Conservation (phyloP, 1,140 invertebrate genomes). For the Antheraea mylitta region DNA sequence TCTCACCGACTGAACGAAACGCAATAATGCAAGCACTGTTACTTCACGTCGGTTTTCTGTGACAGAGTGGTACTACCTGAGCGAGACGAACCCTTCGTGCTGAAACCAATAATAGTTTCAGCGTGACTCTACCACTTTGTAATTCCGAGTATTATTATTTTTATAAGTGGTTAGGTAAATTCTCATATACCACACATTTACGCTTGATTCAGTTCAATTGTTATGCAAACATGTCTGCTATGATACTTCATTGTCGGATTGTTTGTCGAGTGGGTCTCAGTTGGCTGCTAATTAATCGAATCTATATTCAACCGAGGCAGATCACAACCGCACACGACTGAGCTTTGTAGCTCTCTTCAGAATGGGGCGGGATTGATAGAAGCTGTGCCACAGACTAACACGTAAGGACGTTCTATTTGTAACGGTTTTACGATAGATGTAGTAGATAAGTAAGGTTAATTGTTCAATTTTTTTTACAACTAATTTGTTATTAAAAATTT, state of each 20-base stretch:
- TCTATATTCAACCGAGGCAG: conserved; percentile 32
- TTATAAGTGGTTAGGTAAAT: neutral
- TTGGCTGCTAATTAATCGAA: conserved; percentile 42
- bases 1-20: no score
- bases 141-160: neutral
- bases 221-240: conserved; percentile 25
- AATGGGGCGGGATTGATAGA: conserved; percentile 11
- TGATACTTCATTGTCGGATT: conserved; percentile 29
- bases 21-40: no score
- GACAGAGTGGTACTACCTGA: no score
- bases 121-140: no score
- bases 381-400: neutral
- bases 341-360: conserved; percentile 16
- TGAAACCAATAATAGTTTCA: no score
- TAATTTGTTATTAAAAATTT: no score
- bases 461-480: no score
- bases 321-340: conserved; percentile 6
- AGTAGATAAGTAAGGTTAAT: no score
- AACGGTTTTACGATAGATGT: no score
- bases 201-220: conserved; percentile 25
- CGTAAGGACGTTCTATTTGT: neutral
- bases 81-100: no score
- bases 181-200: conserved; percentile 12
- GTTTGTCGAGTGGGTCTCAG: conserved; percentile 27
- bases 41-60: no score